Evolutionary conservation across 1,140 invertebrate species (phyloP), one percentile per base, ranked within the genome.

Genomic region (Hestina assimilis): DNA sequence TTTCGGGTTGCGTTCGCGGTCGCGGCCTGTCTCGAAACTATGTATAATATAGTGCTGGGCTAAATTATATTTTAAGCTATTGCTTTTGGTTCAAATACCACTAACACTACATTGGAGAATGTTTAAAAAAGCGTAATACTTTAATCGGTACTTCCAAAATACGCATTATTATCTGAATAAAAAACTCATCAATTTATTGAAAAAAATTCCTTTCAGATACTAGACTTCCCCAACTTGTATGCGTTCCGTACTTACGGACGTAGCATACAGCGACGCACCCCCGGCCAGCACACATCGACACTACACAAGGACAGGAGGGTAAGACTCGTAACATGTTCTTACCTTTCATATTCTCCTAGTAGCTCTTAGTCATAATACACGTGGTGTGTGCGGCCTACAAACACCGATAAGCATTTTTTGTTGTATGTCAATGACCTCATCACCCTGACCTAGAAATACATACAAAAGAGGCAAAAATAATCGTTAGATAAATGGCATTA

Each of bases 221-320:
- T 61, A 19, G 89, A 85, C 19, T 91, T 92, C 57, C 78, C 78
- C 0, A 74, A 90, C 45, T 87, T 90, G 8, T 91, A 91, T 65
- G 66, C 83, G 14, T 89, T 93, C 67, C 72, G 77, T 40, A 90
- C 90, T 64, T 69, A 78, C 24, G 83, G 91, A 57, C 83, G 78
- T 2, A 19, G 15, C 9, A 69, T 77, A 40, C 59, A 75, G 29
- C 68, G 83, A 15, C 83, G 86, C 57, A 75, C 75, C 42, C 75
- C 73, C 7, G 60, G 58, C 35, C 46, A 55, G 8, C 70, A 77
- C 53, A 75, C 73, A 19, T 61, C 66, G 6, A 68, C 66, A 41
- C 73, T 90, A 3, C 55, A 70, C 23, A 79, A 78, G 35, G 87
- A 90, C 48, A 73, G 81, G 4, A 86, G 87, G 84, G 90, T 91